These are phyloP conservation scores for Enteromius unitaeniatus DNA, from an alignment of 2,797 vertebrate genomes.

Conservation along the genomic window DNA sequence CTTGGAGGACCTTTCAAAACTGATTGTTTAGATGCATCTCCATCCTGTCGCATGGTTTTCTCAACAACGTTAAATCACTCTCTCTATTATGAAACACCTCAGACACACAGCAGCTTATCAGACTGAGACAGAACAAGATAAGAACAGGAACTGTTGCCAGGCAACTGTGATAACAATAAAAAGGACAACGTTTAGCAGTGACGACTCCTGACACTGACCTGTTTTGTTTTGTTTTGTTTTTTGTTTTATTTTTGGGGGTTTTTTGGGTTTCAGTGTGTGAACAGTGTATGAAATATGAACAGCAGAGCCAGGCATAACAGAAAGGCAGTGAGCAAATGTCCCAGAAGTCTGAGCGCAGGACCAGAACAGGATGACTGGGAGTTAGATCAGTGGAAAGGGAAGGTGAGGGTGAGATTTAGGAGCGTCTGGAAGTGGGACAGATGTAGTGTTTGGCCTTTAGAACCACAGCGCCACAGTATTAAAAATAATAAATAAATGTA, in stretches of 20 bases:
- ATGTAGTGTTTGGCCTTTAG: neutral
- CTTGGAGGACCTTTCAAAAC: neutral
- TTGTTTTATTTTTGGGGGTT: neutral
- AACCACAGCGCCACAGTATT: neutral
- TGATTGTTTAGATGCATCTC: slow-evolving; percentile 11
- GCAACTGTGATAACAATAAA: slow-evolving; percentile 56
- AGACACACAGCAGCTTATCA: slow-evolving; percentile 23
- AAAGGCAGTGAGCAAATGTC: neutral
- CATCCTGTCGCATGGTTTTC: neutral
- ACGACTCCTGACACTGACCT: neutral
- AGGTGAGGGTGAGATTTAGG: slow-evolving; percentile 19
- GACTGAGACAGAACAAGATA: slow-evolving; percentile 41
- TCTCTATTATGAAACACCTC: slow-evolving; percentile 30
- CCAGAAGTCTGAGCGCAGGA: slow-evolving; percentile 30
- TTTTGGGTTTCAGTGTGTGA: neutral
- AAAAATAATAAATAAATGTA: too few species aligned
- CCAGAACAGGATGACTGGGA: slow-evolving; percentile 47
- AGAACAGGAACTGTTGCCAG: slow-evolving; percentile 51
- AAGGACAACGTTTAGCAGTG: slow-evolving; percentile 34
- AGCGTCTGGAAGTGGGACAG: slow-evolving; percentile 19
- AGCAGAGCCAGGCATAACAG: neutral
- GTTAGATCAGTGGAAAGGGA: slow-evolving; percentile 46
- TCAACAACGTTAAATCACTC: neutral
- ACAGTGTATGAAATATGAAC: slow-evolving; percentile 20
- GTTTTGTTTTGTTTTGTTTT: neutral